A percentile compares a stretch with the other conserved stretches of the same genome.
Evolutionary conservation across 2,888 invertebrate species (phyloP).

Genomic region (Chirona hameri): DNA sequence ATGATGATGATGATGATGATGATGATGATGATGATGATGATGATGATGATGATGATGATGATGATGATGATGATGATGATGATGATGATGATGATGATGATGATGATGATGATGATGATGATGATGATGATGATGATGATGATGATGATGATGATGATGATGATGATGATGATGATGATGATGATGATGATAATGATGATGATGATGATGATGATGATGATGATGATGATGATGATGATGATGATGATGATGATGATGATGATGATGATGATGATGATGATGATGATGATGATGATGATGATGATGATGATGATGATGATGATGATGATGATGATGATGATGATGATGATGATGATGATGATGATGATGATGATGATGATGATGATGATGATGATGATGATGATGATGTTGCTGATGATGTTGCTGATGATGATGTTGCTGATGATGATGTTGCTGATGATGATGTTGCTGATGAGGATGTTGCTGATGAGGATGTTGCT

Average conservation of each 20-base stretch:
- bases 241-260: slow-evolving; percentile 22
- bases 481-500: too few relatives aligned
- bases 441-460: too few relatives aligned
- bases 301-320: slow-evolving; percentile 22
- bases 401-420: too few relatives aligned
- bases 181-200: slow-evolving; percentile 22
- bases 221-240: slow-evolving; percentile 22
- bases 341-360: slow-evolving; percentile 22
- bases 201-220: slow-evolving; percentile 22
- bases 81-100: slow-evolving; percentile 22
- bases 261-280: slow-evolving; percentile 22
- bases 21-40: slow-evolving; percentile 22
- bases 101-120: slow-evolving; percentile 22
- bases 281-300: slow-evolving; percentile 22
- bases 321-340: slow-evolving; percentile 22
- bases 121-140: slow-evolving; percentile 22
- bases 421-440: too few relatives aligned
- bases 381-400: too few relatives aligned
- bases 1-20: slow-evolving; percentile 22
- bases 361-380: slow-evolving; percentile 22
- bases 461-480: too few relatives aligned
- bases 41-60: slow-evolving; percentile 22
- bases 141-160: slow-evolving; percentile 22
- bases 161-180: slow-evolving; percentile 22
- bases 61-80: slow-evolving; percentile 22